phyloP scores from a whole-genome alignment of 2,888 invertebrate genomes.

The Clanis bilineata region DNA sequence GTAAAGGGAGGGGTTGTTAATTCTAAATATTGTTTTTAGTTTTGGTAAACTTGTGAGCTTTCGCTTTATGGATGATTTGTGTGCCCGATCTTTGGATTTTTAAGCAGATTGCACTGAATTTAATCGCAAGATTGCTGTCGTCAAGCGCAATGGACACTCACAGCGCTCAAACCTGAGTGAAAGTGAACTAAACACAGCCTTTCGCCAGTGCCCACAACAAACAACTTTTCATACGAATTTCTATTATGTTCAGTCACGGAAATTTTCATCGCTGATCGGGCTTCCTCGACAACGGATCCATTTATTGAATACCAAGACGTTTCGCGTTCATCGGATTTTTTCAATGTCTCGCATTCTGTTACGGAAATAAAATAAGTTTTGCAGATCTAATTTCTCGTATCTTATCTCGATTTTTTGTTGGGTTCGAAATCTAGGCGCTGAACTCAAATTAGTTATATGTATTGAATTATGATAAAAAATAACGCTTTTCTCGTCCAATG shows the following conservation, averaged over 20 bases:
- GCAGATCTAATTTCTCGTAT: background rate
- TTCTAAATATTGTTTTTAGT: too few relatives aligned
- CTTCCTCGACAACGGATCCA: background rate
- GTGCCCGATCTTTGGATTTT: too few relatives aligned
- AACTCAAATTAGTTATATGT: background rate
- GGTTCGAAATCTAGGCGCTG: background rate
- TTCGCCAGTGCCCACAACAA: conserved; percentile 20
- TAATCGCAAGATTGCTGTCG: conserved; percentile 25
- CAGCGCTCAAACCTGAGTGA: conserved; percentile 32
- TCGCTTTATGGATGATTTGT: too few relatives aligned
- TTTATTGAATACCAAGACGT: background rate
- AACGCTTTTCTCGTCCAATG: too few relatives aligned
- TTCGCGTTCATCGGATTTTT: background rate
- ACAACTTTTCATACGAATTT: conserved; percentile 26
- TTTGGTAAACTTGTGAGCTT: too few relatives aligned
- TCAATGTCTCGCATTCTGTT: background rate
- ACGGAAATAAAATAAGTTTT: background rate
- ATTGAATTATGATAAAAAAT: background rate
- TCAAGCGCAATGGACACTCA: conserved; percentile 37
- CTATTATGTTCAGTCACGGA: conserved; percentile 26
- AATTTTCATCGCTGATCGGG: background rate
- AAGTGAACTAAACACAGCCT: conserved; percentile 36
- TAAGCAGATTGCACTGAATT: too few relatives aligned
- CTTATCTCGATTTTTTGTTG: background rate
- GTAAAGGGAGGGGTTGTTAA: too few relatives aligned